Base-by-base conservation (phyloP, 2,797 vertebrate genomes). In the Apogon talboti region DNA sequence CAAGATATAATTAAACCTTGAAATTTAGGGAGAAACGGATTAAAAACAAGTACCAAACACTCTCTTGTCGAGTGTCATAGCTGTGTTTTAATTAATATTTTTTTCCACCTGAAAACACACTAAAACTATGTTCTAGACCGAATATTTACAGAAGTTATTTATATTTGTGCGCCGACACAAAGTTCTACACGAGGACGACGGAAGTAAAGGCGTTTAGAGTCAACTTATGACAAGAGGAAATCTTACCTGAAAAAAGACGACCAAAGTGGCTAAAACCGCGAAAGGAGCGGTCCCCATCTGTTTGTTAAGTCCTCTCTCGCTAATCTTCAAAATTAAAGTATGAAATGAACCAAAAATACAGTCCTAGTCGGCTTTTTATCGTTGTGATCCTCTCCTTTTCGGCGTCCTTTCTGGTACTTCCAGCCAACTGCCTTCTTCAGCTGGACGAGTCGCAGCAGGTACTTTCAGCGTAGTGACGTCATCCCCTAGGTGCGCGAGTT, bases 171-270 rank as follows among this genome's bases (percentile, higher is more conserved):
- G 21, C 5, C 21, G 2, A n/a, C 5, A 0, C 3, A 3, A 40
- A 45, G 5, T 24, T 54, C 0, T 4, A 44, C 42, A 52, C 16
- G 1, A n/a, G 3, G 28, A 19, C 6, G 30, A 19, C 48, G 35
- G 7, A 30, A 18, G 15, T 6, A 33, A 49, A 42, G 45, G 10
- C 0, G 47, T n/a, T 13, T 6, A 21, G 5, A 41, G 15, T 42
- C 41, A 8, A 51, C 2, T 13, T 6, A n/a, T 16, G 4, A 45
- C 6, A 57, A 4, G 14, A 56, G 68, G 21, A 63, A 81, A 37
- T 47, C 83, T 89, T 61, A 93, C 92, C 90, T 91, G 89, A 12
- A 85, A 45, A 40, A 78, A 9, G 38, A 81, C 50, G 57, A 82
- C 2, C 19, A 90, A 73, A 71, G 82, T 8, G 16, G 60, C 78